Conservation (phyloP, 1,140 invertebrate genomes). For the Nylanderia fulva region DNA sequence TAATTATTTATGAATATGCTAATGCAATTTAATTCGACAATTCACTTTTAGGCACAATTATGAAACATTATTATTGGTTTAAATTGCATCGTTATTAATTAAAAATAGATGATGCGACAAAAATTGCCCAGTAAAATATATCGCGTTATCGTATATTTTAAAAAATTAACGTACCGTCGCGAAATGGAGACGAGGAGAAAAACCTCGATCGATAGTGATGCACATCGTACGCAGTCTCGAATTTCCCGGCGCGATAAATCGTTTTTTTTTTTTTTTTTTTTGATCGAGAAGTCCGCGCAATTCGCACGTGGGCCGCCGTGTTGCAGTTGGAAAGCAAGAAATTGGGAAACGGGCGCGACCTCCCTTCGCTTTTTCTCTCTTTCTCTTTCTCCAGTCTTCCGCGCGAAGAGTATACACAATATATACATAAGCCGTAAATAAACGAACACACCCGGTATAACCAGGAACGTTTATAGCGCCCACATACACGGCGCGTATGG, state of each 20-base stretch:
- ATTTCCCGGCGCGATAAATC: conserved; percentile 62
- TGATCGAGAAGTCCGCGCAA: neutral
- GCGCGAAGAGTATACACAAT: neutral
- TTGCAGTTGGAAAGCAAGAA: conserved; percentile 62
- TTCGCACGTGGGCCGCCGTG: conserved; percentile 33
- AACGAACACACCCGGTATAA: conserved; percentile 71
- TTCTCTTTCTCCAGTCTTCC: too few species aligned
- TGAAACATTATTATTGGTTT: neutral
- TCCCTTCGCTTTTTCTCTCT: too few species aligned
- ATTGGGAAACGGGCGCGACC: neutral
- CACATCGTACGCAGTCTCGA: conserved; percentile 3
- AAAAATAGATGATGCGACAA: neutral
- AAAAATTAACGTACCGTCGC: neutral
- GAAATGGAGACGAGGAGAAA: neutral
- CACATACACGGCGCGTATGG: conserved; percentile 68
- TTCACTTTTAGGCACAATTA: neutral
- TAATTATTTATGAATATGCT: neutral
- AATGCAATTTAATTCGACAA: neutral
- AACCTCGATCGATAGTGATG: conserved; percentile 17
- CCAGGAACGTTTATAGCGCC: conserved; percentile 74
- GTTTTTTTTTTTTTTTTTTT: neutral
- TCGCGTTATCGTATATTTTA: neutral
- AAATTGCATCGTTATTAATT: neutral
- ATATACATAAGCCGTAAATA: conserved; percentile 72
- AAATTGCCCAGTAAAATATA: neutral